Evolutionary conservation across 2,888 invertebrate genomes (phyloP).

Genomic region (Terebella lapidaria): DNA sequence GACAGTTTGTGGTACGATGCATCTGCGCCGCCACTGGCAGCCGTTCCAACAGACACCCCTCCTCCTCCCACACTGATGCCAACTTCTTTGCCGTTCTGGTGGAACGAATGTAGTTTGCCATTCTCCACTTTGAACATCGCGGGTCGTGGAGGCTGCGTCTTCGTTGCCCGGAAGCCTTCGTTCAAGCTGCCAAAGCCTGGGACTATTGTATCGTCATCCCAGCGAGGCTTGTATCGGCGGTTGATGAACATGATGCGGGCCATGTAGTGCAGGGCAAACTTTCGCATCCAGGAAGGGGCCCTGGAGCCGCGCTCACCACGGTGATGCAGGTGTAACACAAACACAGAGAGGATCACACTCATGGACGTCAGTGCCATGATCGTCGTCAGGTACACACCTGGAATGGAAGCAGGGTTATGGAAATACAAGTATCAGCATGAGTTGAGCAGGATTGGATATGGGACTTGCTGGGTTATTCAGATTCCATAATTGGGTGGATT

Average conservation of each 20-base stretch:
- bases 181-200: not conserved
- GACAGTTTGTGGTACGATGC: not conserved
- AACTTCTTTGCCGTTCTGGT: not conserved
- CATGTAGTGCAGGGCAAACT: slow-evolving; percentile 29
- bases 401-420: no score
- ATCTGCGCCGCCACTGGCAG: not conserved
- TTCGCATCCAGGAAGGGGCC: slow-evolving; percentile 34
- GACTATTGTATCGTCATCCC: not conserved
- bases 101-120: not conserved
- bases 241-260: slow-evolving; percentile 24
- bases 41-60: not conserved
- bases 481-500: no score
- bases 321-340: slow-evolving; percentile 43
- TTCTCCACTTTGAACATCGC: not conserved
- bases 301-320: slow-evolving; percentile 33
- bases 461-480: no score
- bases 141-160: not conserved
- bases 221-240: not conserved
- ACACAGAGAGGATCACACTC: slow-evolving; percentile 44
- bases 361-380: slow-evolving; percentile 44
- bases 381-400: slow-evolving; percentile 47
- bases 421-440: no score
- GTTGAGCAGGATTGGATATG: no score
- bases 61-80: not conserved
- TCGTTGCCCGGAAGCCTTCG: not conserved